Evolutionary conservation across 2,113 vertebrate species (phyloP), one percentile per base, ranked within the genome.

Genomic region (Eretmochelys imbricata): DNA sequence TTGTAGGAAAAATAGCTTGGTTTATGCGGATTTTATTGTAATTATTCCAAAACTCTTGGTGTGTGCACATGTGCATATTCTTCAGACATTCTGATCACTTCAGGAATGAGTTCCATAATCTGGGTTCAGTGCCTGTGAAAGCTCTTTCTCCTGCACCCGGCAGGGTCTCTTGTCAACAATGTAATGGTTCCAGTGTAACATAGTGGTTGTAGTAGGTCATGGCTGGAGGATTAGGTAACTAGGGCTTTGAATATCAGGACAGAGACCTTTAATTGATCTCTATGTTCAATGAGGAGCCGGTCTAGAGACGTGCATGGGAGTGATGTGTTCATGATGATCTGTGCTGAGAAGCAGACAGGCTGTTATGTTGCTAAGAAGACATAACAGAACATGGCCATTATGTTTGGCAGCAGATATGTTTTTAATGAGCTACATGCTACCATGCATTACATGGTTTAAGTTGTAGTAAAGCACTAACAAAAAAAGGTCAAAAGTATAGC

Each of bases 401-500:
- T 91, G 90, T 86, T 85, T 91, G 87, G 92, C 72, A 91, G 82
- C 89, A 94, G 91, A 93, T 57, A 81, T 85, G 93, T 93, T 86
- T 95, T 97, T 95, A 90, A 84, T 87, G 91, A 94, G 86, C 93
- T 88, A 80, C 90, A 57, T 29, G 91, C 93, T 95, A 91, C 96
- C 42, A 1, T 86, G 85, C 96, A 91, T 94, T 91, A 88, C 93
- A 89, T 72, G 89, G 93, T 82, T 88, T 89, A 90, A 90, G 69
- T 76, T 94, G 84, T 83, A 86, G 91, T 50, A 95, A 96, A 94
- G 91, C 89, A 27, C 35, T 57, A 76, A 84, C 89, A 93, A 89
- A 31, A 88, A 91, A 94, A 88, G 96, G 95, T 91, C 94, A 97
- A 86, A 97, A 95, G 96, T 95, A 85, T 94, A 97, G 57, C 12